These are phyloP conservation scores for Epinephelus moara DNA, from an alignment of 2,113 vertebrate genomes.

Conservation along the genomic window DNA sequence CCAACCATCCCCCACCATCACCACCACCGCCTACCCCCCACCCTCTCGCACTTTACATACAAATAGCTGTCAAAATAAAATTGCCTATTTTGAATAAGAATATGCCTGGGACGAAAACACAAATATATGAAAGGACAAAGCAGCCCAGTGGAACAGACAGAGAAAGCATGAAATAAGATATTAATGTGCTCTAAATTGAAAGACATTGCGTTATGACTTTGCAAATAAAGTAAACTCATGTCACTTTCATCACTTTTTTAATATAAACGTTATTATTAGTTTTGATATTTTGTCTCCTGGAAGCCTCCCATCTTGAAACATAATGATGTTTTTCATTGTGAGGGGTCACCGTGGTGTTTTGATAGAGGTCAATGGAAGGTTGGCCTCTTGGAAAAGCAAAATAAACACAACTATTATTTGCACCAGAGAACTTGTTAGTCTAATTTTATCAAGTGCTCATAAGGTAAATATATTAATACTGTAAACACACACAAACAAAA, in stretches of 20 bases:
- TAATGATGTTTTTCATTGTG: conserved; percentile 37
- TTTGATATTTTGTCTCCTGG: conserved; percentile 31
- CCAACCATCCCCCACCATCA: neutral
- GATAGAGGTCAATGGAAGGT: conserved; percentile 26
- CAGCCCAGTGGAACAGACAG: conserved; percentile 71
- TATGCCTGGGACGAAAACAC: conserved; percentile 69
- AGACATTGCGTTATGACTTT: conserved; percentile 64
- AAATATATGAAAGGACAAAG: conserved; percentile 73
- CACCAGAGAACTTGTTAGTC: neutral
- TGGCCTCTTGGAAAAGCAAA: conserved; percentile 23
- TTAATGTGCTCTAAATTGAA: conserved; percentile 75
- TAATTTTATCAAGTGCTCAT: neutral
- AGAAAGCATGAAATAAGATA: conserved; percentile 79
- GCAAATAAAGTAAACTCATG: conserved; percentile 71
- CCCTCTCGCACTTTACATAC: conserved; percentile 80
- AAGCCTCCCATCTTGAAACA: neutral
- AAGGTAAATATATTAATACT: neutral
- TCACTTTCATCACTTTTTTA: conserved; percentile 66
- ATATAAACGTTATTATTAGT: conserved; percentile 52
- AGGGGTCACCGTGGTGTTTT: conserved; percentile 5
- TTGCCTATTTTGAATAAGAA: conserved; percentile 83
- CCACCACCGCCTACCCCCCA: neutral
- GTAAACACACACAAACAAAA: neutral
- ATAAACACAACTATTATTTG: neutral
- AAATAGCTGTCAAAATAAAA: conserved; percentile 88